A percentile compares a stretch with the other conserved stretches of the same genome.
These are phyloP conservation scores for Listronotus oregonensis DNA, from an alignment of 1,140 invertebrate species.

Conservation along the genomic window DNA sequence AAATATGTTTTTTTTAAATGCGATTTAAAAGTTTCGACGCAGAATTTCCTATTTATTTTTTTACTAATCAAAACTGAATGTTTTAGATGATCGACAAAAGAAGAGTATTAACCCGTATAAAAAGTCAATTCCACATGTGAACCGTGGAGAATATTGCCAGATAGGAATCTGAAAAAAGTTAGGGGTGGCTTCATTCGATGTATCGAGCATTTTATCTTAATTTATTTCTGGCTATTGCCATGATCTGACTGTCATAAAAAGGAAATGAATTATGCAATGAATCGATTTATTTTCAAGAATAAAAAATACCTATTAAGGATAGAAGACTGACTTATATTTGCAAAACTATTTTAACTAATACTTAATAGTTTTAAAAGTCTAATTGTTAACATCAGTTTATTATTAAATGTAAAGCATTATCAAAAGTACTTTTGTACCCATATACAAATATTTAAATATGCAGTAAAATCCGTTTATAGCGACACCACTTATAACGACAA, in stretches of 20 bases:
- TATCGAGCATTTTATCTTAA: slow-evolving; percentile 33
- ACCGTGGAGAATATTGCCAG: slow-evolving; percentile 23
- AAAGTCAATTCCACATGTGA: slow-evolving; percentile 30
- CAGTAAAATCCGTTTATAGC: too few relatives aligned
- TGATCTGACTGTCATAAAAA: slow-evolving; percentile 29
- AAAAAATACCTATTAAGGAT: too few relatives aligned
- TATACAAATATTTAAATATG: too few relatives aligned
- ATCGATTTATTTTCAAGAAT: slow-evolving; percentile 1
- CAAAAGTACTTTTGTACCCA: too few relatives aligned
- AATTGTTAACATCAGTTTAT: too few relatives aligned
- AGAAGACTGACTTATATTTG: too few relatives aligned
- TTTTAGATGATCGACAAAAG: slow-evolving; percentile 16
- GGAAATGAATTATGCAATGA: slow-evolving; percentile 21
- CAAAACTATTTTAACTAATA: too few relatives aligned
- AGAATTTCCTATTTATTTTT: slow-evolving; percentile 1
- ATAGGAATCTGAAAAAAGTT: slow-evolving; percentile 34
- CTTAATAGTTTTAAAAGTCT: too few relatives aligned
- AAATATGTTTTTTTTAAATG: too few relatives aligned
- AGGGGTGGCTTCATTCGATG: slow-evolving; percentile 27
- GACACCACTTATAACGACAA: too few relatives aligned
- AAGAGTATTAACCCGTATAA: slow-evolving; percentile 27
- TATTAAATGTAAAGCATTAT: too few relatives aligned
- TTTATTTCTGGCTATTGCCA: slow-evolving; percentile 33
- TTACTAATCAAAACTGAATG: slow-evolving; percentile 27
- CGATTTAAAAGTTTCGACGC: too few relatives aligned